Percentiles rank a stretch among this genome's conserved stretches.
Evolutionary conservation across 2,113 vertebrate genomes (phyloP).

Genomic region (Cariama cristata): DNA sequence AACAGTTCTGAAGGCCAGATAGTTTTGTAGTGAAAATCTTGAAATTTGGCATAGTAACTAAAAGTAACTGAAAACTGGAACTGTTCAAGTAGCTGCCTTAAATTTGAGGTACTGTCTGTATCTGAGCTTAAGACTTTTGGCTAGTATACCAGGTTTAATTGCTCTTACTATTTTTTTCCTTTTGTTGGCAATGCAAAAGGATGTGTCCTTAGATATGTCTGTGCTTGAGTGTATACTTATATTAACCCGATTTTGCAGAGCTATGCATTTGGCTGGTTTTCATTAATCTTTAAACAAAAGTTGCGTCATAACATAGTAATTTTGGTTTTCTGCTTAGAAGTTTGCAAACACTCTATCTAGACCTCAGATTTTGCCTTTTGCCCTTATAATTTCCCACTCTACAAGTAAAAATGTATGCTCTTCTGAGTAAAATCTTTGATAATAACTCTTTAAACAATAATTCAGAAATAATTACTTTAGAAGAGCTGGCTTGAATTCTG

Average conservation of each 20-base stretch:
- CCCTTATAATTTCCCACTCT: neutral
- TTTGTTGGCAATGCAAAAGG: neutral
- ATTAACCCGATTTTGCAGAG: neutral
- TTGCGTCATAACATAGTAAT: neutral
- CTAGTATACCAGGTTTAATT: neutral
- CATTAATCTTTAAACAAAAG: neutral
- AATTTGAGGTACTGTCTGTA: neutral
- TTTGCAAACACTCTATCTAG: neutral
- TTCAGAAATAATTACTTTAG: neutral
- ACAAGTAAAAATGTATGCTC: neutral
- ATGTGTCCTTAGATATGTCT: neutral
- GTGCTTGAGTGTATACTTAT: neutral
- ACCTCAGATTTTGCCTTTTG: neutral
- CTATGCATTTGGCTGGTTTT: neutral
- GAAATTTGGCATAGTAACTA: neutral
- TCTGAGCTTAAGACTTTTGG: neutral
- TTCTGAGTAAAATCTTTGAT: neutral
- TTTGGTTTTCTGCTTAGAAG: neutral
- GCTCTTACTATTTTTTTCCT: neutral
- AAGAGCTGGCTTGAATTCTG: neutral
- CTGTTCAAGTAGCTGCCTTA: neutral
- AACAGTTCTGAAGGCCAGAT: rapidly evolving
- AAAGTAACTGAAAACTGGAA: neutral
- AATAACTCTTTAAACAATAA: neutral
- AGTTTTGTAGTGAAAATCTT: neutral